A percentile compares a stretch with the other conserved stretches of the same genome.
phyloP scores from a whole-genome alignment of 2,888 invertebrate genomes.

The Emesis furor region DNA sequence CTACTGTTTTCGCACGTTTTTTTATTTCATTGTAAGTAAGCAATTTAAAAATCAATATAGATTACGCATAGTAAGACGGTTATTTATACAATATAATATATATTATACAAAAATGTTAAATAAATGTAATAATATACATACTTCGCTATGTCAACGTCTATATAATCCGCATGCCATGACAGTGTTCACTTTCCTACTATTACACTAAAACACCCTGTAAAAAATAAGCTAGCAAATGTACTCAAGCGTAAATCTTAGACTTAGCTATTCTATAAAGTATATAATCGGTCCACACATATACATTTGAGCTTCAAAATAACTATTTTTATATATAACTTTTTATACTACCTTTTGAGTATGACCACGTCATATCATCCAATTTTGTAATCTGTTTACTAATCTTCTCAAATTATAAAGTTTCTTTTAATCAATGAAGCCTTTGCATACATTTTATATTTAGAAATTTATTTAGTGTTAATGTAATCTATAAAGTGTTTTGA shows the following conservation, averaged over 20 bases:
- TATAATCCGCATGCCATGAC: constrained; percentile 83
- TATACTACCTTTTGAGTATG: constrained; percentile 83
- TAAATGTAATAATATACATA: too few species aligned
- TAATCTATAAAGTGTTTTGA: constrained; percentile 20
- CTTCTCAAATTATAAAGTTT: constrained; percentile 75
- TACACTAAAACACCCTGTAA: not conserved
- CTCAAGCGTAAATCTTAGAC: constrained; percentile 3
- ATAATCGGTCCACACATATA: constrained; percentile 86
- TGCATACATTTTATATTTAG: constrained; percentile 71
- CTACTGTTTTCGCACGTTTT: too few species aligned
- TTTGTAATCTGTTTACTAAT: constrained; percentile 79
- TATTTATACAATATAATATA: too few species aligned
- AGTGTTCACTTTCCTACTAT: constrained; percentile 73
- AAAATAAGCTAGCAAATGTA: not conserved
- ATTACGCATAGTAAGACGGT: too few species aligned
- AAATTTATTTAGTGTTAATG: constrained; percentile 41
- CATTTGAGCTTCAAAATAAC: constrained; percentile 89
- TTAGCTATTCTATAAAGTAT: constrained; percentile 30
- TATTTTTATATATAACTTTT: constrained; percentile 90
- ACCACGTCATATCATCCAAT: constrained; percentile 85
- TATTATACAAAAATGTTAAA: too few species aligned
- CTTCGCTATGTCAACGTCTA: not conserved
- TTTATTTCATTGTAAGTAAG: too few species aligned
- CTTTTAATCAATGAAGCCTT: constrained; percentile 81
- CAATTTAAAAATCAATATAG: too few species aligned